Evolutionary conservation across 2,888 invertebrate genomes (phyloP).

Genomic region (Chironomus tentans): DNA sequence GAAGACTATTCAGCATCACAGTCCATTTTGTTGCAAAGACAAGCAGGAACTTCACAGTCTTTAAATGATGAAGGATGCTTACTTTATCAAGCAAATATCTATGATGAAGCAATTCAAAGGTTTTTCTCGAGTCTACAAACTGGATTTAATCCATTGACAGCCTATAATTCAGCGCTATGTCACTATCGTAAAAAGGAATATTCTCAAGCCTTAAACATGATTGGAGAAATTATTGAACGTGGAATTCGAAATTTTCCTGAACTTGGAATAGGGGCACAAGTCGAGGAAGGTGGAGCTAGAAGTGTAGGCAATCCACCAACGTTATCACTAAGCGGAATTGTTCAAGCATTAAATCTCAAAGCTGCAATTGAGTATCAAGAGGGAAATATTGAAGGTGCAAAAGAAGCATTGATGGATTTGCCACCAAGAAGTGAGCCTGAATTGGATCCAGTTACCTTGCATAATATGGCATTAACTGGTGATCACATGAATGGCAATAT

Average conservation of each 20-base stretch:
- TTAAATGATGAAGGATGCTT: constrained; percentile 93
- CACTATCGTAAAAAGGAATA: constrained; percentile 92
- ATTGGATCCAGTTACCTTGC: constrained; percentile 92
- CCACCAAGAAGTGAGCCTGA: constrained; percentile 94
- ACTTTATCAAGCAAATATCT: constrained; percentile 81
- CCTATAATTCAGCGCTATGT: constrained; percentile 92
- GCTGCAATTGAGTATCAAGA: constrained; percentile 96
- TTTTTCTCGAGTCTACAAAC: constrained; percentile 81
- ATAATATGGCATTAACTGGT: constrained; percentile 88
- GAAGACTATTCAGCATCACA: constrained; percentile 88
- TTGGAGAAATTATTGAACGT: constrained; percentile 91
- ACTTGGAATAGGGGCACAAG: constrained; percentile 92
- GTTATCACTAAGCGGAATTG: constrained; percentile 89
- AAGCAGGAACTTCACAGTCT: constrained; percentile 82
- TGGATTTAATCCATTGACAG: constrained; percentile 78
- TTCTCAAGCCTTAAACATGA: constrained; percentile 84
- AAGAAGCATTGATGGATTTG: constrained; percentile 80
- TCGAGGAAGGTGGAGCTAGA: constrained; percentile 68
- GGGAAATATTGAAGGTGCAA: constrained; percentile 76
- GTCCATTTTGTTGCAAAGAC: constrained; percentile 79
- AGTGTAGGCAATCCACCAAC: constrained; percentile 93
- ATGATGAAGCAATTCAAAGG: constrained; percentile 83
- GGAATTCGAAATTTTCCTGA: constrained; percentile 97
- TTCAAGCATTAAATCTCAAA: constrained; percentile 97
- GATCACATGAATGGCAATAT: constrained; percentile 92